Percentiles rank a stretch among this genome's conserved stretches.
These are phyloP conservation scores for Drosophila kambysellisi DNA, from an alignment of 2,888 invertebrate genomes.

Conservation along the genomic window DNA sequence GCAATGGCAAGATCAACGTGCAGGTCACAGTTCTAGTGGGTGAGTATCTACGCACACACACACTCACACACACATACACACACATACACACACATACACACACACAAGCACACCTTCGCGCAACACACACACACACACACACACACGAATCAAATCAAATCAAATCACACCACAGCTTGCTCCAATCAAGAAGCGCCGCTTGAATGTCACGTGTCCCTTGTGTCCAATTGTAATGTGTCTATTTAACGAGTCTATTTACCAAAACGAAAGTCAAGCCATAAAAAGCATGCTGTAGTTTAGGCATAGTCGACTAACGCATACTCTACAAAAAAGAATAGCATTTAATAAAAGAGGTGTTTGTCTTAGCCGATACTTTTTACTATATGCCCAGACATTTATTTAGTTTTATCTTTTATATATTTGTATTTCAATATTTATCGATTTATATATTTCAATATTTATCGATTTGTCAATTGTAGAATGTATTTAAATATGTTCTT, in stretches of 20 bases:
- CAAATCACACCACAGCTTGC: slow-evolving; percentile 28
- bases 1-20: slow-evolving; percentile 94
- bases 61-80: slow-evolving; percentile 7
- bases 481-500: too few species aligned
- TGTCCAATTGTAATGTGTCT: slow-evolving; percentile 74
- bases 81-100: slow-evolving; percentile 1
- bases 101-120: background rate
- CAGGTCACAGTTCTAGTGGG: slow-evolving; percentile 94
- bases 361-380: background rate
- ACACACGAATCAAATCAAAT: background rate
- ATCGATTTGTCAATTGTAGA: background rate
- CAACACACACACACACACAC: background rate
- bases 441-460: background rate
- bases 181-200: slow-evolving; percentile 60
- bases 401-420: background rate
- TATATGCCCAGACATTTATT: background rate
- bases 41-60: slow-evolving; percentile 72
- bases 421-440: background rate
- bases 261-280: slow-evolving; percentile 57
- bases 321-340: slow-evolving; percentile 20
- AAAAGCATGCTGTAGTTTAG: slow-evolving; percentile 16
- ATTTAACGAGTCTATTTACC: slow-evolving; percentile 69
- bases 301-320: slow-evolving; percentile 31
- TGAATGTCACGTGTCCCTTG: slow-evolving; percentile 55
- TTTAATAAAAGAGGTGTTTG: background rate